phyloP scores from a whole-genome alignment of 1,140 invertebrate genomes.

The Bicyclus anynana region DNA sequence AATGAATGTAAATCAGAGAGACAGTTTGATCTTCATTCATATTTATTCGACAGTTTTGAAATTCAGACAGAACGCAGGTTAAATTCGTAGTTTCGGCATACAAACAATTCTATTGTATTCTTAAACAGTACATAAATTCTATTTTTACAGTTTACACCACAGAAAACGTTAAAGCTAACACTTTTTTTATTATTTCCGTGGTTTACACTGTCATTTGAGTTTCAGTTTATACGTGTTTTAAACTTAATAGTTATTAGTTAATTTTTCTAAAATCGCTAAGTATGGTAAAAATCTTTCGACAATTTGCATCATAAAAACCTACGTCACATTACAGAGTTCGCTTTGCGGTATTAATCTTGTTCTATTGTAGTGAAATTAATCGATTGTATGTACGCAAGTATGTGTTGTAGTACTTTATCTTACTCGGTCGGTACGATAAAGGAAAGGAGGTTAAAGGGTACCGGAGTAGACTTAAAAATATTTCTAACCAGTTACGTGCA shows the following conservation, averaged over 20 bases:
- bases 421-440: constrained; percentile 1
- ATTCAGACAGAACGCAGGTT: constrained; percentile 1
- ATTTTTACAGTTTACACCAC: background rate
- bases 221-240: too few species aligned
- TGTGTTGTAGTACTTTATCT: background rate
- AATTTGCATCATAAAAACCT: background rate
- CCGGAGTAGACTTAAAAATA: background rate
- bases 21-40: background rate
- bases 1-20: background rate
- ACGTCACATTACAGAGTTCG: background rate
- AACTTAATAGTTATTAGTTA: too few species aligned
- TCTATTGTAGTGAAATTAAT: constrained; percentile 3
- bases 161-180: too few species aligned
- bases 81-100: background rate
- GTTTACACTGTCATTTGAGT: too few species aligned
- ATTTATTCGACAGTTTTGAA: constrained; percentile 3
- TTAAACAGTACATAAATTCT: background rate
- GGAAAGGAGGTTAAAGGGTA: background rate
- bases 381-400: background rate
- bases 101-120: background rate
- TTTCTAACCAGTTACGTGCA: background rate
- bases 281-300: too few species aligned
- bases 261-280: too few species aligned
- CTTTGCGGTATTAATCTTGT: background rate
- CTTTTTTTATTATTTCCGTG: too few species aligned